Evolutionary conservation across 2,888 invertebrate genomes (phyloP), one percentile per base, ranked within the genome.

Genomic region (Chaitophorus viminalis): DNA sequence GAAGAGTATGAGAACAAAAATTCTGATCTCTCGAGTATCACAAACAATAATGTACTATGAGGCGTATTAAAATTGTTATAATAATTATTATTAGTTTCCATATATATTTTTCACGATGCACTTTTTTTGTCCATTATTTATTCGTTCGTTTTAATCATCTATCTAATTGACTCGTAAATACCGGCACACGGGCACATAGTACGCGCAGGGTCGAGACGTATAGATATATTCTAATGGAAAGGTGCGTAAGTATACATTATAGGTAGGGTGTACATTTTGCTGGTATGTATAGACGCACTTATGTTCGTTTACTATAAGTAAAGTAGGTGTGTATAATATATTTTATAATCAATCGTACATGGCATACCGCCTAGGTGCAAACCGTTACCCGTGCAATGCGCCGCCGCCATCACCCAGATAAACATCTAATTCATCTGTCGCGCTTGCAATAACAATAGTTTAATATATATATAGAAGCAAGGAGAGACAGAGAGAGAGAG

Each of bases 81-180:
- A 14, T 46, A 14, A 46, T 46, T 46, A 14, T 46, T 14, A 1
- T 46, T 14, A 2, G 14, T 46, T 46, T 46, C 14, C 14, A 11
- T 46, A 14, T 46, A 14, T 14, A 46, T 46, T 46, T 39, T 46
- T 46, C 46, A 46, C 11, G 46, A 11, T 46, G 46, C 46, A 46
- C 46, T 14, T 11, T 46, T 46, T 46, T 46, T 46, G 14, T 46
- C 46, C 46, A 11, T 46, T 46, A 46, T 46, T 46, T 46, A 18
- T 60, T 21, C 60, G 60, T 25, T 68, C 29, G n/a, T 72, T 82
- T 52, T 46, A 68, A 68, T 86, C 70, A 60, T 39, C 79, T 86
- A 60, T 39, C 79, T 86, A 86, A 86, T 86, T 39, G 72, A 79
- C 70, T 79, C 52, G 52, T 79, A 60, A 79, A 86, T 29, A 70